These are phyloP conservation scores for Drosophila miranda DNA, from an alignment of 1,140 invertebrate species.

Conservation along the genomic window DNA sequence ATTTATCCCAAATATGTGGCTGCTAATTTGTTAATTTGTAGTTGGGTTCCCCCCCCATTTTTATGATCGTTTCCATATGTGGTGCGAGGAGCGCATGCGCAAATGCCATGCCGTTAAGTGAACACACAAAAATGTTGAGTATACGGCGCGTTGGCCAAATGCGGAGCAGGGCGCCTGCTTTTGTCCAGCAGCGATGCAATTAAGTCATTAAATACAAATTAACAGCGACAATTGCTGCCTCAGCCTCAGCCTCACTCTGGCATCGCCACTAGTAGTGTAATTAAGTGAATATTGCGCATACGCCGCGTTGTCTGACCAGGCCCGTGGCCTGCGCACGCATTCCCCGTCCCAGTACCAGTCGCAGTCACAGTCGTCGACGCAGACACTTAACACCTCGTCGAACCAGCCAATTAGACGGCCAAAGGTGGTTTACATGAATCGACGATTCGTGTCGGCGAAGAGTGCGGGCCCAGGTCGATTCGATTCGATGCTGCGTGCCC, in stretches of 20 bases:
- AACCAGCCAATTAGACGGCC: not conserved
- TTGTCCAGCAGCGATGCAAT: constrained; percentile 37
- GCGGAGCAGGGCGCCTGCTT: constrained; percentile 34
- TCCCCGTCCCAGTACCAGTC: not conserved
- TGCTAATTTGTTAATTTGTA: constrained; percentile 56
- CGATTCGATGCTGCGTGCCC: not conserved
- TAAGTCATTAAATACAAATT: constrained; percentile 77
- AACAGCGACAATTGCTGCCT: constrained; percentile 45
- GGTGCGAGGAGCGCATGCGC: constrained; percentile 37
- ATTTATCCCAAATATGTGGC: constrained; percentile 46
- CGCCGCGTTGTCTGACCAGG: constrained; percentile 51
- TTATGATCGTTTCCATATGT: constrained; percentile 14
- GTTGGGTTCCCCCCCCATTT: constrained; percentile 27
- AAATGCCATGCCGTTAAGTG: constrained; percentile 4
- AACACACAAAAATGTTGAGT: constrained; percentile 19
- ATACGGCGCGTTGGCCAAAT: not conserved
- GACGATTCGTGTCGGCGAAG: too few species aligned
- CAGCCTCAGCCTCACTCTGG: not conserved
- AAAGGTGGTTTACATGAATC: too few species aligned
- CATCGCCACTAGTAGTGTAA: constrained; percentile 37
- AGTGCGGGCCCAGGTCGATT: too few species aligned
- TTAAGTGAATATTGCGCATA: constrained; percentile 61
- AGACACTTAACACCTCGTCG: too few species aligned
- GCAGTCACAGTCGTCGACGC: too few species aligned
- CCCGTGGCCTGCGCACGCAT: constrained; percentile 20